Conservation (phyloP, 2,797 vertebrate genomes). For the Netta rufina region DNA sequence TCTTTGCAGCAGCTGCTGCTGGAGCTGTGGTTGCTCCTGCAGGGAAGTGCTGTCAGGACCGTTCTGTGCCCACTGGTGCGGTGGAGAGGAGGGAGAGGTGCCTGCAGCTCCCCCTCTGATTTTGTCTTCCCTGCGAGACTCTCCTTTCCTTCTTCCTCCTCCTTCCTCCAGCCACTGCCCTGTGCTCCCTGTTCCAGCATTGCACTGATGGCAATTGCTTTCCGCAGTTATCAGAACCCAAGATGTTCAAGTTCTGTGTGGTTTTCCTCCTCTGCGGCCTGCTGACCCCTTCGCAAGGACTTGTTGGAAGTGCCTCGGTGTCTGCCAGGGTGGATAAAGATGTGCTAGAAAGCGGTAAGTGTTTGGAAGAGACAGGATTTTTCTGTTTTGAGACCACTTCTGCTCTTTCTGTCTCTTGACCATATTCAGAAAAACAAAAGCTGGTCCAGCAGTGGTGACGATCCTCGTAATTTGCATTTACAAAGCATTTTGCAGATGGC, state of each 20-base stretch:
- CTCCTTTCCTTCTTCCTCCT: not conserved
- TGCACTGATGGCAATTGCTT: not conserved
- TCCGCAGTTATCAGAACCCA: not conserved
- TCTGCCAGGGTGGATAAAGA: not conserved
- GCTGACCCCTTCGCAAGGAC: constrained; percentile 35
- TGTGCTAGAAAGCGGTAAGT: constrained; percentile 63
- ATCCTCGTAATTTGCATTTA: not conserved
- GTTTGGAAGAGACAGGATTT: not conserved
- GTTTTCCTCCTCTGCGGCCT: constrained; percentile 66
- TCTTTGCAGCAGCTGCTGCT: not conserved
- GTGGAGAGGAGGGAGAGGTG: not conserved
- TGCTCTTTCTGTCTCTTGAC: not conserved
- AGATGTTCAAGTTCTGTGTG: constrained; percentile 9
- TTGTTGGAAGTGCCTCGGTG: not conserved
- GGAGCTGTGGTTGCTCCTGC: not conserved
- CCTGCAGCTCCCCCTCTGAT: not conserved
- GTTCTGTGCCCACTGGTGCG: not conserved
- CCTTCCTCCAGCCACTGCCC: not conserved
- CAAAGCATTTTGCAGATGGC: not conserved
- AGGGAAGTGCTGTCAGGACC: not conserved
- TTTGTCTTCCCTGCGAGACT: not conserved
- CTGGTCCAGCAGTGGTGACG: not conserved
- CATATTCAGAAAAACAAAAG: not conserved
- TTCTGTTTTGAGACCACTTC: not conserved
- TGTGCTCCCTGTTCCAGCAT: not conserved